phyloP scores from a whole-genome alignment of 2,888 invertebrate genomes.

The Catotricha subobsoleta region DNA sequence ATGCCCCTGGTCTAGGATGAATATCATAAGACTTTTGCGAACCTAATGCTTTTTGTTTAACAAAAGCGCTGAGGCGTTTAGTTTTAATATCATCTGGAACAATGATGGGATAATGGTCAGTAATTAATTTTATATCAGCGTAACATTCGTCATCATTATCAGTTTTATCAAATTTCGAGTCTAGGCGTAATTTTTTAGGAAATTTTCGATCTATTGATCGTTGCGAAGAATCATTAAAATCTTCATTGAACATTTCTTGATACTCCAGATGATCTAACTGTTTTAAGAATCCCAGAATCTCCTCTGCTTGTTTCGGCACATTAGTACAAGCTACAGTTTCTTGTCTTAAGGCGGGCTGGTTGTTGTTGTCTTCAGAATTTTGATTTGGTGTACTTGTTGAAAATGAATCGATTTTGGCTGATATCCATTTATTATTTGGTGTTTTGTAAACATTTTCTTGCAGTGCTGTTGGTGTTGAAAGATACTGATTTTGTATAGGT shows the following conservation, averaged over 20 bases:
- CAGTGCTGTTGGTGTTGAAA: not conserved
- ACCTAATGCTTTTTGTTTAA: not conserved
- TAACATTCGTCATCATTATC: too few relatives aligned
- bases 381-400: constrained; percentile 2
- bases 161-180: too few relatives aligned
- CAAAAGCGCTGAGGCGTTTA: too few relatives aligned
- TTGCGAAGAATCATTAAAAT: not conserved
- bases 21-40: not conserved
- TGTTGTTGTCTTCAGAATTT: not conserved
- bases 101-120: too few relatives aligned
- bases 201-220: not conserved
- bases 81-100: too few relatives aligned
- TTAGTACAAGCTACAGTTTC: too few relatives aligned
- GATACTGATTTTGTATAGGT: too few relatives aligned
- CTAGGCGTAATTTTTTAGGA: too few relatives aligned
- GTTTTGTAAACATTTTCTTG: not conserved
- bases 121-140: too few relatives aligned
- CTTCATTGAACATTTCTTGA: not conserved
- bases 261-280: not conserved
- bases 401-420: not conserved
- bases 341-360: too few relatives aligned
- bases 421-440: not conserved
- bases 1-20: not conserved
- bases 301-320: not conserved
- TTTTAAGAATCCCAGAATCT: not conserved